These are phyloP conservation scores for Zosterops borbonicus DNA, from an alignment of 2,113 vertebrate genomes.

Conservation along the genomic window DNA sequence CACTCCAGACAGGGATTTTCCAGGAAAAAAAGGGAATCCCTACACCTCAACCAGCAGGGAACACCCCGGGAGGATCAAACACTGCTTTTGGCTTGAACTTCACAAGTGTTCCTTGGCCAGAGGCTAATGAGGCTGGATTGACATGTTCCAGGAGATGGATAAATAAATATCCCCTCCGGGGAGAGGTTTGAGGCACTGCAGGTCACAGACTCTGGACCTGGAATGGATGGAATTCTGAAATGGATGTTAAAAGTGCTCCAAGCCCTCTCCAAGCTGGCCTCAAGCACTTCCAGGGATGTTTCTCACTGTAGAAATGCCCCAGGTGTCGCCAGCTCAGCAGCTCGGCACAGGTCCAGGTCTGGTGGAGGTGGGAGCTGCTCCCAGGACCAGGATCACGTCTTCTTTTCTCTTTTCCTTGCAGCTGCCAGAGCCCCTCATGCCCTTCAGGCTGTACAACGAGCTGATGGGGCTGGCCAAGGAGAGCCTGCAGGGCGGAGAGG, in stretches of 20 bases:
- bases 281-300: neutral
- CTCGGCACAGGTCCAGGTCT: rapidly evolving
- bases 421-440: constrained; percentile 93
- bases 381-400: rapidly evolving
- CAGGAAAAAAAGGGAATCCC: neutral
- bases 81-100: neutral
- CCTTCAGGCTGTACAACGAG: constrained; percentile 87
- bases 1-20: neutral
- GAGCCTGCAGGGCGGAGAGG: constrained; percentile 77
- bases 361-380: neutral
- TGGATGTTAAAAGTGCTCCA: neutral
- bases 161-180: neutral
- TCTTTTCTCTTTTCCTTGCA: neutral
- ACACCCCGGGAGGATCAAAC: neutral
- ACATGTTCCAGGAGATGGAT: neutral
- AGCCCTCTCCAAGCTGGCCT: neutral
- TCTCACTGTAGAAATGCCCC: neutral
- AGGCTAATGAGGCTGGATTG: neutral
- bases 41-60: neutral
- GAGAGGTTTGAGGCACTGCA: neutral
- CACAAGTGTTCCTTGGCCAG: neutral
- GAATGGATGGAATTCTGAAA: neutral
- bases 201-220: neutral
- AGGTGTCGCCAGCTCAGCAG: neutral
- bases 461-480: constrained; percentile 96